Conservation (phyloP, 2,797 vertebrate species). For the Xerus rutilus region DNA sequence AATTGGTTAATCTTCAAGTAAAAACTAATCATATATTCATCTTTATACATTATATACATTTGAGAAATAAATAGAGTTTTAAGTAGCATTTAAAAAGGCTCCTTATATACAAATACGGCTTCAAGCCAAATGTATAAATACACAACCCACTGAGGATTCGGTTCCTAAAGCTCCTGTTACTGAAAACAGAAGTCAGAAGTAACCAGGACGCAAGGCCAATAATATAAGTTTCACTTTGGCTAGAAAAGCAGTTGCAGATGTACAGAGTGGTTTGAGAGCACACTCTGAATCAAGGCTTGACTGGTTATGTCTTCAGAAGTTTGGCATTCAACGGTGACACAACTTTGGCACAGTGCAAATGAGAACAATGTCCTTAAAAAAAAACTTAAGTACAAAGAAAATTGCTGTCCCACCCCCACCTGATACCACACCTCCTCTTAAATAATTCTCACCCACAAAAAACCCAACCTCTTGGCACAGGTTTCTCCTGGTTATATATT, state of each 20-base stretch:
- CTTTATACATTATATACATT: slow-evolving; percentile 85
- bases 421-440: not conserved
- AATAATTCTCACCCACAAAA: slow-evolving; percentile 40
- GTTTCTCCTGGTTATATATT: not conserved
- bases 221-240: slow-evolving; percentile 78
- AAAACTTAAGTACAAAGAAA: slow-evolving; percentile 46
- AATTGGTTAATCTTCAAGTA: slow-evolving; percentile 74
- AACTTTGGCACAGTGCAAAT: slow-evolving; percentile 59
- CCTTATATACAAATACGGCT: slow-evolving; percentile 87
- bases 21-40: slow-evolving; percentile 76
- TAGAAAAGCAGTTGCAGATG: slow-evolving; percentile 69
- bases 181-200: slow-evolving; percentile 60
- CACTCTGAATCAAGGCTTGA: slow-evolving; percentile 23
- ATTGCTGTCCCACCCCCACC: not conserved
- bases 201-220: slow-evolving; percentile 3
- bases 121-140: slow-evolving; percentile 77
- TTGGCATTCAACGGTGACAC: slow-evolving; percentile 37
- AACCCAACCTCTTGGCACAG: not conserved
- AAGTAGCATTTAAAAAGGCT: slow-evolving; percentile 78
- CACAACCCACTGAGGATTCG: slow-evolving; percentile 65
- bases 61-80: slow-evolving; percentile 88
- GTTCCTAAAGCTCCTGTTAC: slow-evolving; percentile 69
- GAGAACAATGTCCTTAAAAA: slow-evolving; percentile 18
- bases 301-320: slow-evolving; percentile 53
- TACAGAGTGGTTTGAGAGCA: not conserved